A percentile compares a stretch with the other conserved stretches of the same genome.
Conservation (phyloP, 2,888 invertebrate genomes). For the Ischnura elegans region DNA sequence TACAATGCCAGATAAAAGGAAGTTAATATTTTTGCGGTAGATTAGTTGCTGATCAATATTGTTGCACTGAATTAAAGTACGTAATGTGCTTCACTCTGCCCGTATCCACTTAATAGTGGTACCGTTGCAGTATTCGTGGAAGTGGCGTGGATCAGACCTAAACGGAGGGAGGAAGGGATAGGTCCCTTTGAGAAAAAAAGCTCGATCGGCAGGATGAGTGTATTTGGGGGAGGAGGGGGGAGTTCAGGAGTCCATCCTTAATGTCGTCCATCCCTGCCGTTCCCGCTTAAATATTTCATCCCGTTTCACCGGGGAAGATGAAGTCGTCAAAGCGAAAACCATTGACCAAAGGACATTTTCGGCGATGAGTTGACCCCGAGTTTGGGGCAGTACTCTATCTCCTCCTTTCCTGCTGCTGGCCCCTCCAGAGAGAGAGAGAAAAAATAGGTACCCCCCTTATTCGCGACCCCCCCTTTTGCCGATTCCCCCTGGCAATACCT, state of each 20-base stretch:
- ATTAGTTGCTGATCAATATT: no score
- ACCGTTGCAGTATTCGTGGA: neutral
- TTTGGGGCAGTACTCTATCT: neutral
- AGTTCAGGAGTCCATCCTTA: conserved; percentile 31
- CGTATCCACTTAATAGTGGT: neutral
- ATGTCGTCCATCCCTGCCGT: conserved; percentile 23
- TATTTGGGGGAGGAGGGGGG: neutral
- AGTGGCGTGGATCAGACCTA: neutral
- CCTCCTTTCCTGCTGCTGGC: neutral
- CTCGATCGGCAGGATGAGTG: conserved; percentile 1
- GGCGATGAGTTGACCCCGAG: conserved; percentile 65
- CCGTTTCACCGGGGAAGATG: conserved; percentile 58
- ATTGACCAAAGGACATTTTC: conserved; percentile 59
- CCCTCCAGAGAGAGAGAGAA: neutral
- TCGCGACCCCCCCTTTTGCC: neutral
- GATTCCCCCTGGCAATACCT: neutral
- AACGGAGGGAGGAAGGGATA: neutral
- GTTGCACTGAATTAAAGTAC: no score
- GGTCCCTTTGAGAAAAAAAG: conserved; percentile 19
- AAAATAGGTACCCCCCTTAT: neutral
- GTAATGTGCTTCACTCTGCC: no score
- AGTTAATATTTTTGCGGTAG: no score
- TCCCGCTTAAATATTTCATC: conserved; percentile 58
- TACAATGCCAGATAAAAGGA: no score
- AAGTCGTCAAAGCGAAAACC: conserved; percentile 61